Evolutionary conservation across 2,113 vertebrate genomes (phyloP), one percentile per base, ranked within the genome.

Genomic region (Mandrillus leucophaeus): DNA sequence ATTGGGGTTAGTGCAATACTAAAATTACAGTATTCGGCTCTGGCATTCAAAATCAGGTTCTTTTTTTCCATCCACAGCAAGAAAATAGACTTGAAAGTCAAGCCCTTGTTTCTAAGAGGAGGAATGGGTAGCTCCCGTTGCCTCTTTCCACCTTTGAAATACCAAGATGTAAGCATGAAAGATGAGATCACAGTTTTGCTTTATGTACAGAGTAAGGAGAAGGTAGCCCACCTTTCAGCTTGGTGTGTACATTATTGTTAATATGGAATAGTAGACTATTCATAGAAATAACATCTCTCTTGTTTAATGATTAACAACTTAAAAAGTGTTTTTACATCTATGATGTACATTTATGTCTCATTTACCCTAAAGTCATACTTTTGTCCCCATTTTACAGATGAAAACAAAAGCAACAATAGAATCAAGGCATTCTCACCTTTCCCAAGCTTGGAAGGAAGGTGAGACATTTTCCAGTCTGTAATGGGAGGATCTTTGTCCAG

Each of bases 1-100:
- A n/a, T 75, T 30, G 7, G 13, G 40, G 17, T 45, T 80, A 55
- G 52, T 55, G 12, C 57, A 88, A 66, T 68, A 25, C 73, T 66
- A 86, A 68, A 38, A 93, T 27, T n/a, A 25, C 18, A 84, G 48
- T 55, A 59, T 66, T 90, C 38, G 73, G 20, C 35, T 90, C 61
- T 79, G 72, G 93, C 48, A 81, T 81, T 48, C 32, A 81, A 61
- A 92, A 22, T 76, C 79, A 59, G 4, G 61, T 13, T 64, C 30
- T 64, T 40, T 75, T 61, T 94, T 79, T 40, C 68, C 22, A 38
- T 27, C n/a, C 22, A 70, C 8, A 61, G 27, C 61, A 93, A 95
- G 68, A 91, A 96, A 93, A 79, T 4, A 90, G 16, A 64, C 25
- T 96, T 88, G 48, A 75, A 93, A 87, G 32, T 73, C 22, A 92